Base-by-base conservation (phyloP, 2,113 vertebrate genomes). In the Atractosteus spatula region DNA sequence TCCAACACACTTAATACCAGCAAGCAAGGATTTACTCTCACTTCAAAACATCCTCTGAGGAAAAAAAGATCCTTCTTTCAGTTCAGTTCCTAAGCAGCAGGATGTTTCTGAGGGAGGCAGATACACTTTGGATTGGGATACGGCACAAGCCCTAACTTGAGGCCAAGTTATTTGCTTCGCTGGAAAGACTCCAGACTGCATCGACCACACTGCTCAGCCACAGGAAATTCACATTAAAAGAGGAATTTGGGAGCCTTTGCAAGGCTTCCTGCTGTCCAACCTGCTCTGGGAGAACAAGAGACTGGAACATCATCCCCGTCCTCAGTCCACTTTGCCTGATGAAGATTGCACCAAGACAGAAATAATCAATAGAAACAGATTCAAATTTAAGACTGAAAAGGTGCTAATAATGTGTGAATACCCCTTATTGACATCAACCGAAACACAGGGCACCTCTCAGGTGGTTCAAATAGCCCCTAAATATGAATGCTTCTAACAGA, bases 181-280 rank as follows among this genome's bases (percentile, higher is more conserved):
- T 17, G 45, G 71, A 54, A 73, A 70, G 45, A 68, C 69, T 71
- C 70, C 73, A 75, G 47, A 78, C 76, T 62, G 71, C 70, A 66
- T 73, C 74, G 47, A 78, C 76, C 63, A 43, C 8, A 41, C 66
- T 68, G 76, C 78, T 70, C 12, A 77, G 47, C 1, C n/a, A 75
- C 75, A 83, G 87, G 86, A 89, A 88, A 79, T 70, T 16, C 55
- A 74, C 79, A 83, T 88, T 87, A 86, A 87, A 84, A 83, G 74
- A 82, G 74, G 78, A 82, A 84, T 87, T 76, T 66, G 47, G 47
- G 75, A 77, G 78, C 71, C 77, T 71, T 82, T 69, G 63, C 76
- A 74, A 76, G 57, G 63, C 59, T 71, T 73, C 73, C 81, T 78
- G 71, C 86, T 89, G 82, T 86, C 83, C 55, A 71, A 81, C 77